Evolutionary conservation across 1,140 invertebrate species (phyloP).

Genomic region (Caenorhabditis brenneri): DNA sequence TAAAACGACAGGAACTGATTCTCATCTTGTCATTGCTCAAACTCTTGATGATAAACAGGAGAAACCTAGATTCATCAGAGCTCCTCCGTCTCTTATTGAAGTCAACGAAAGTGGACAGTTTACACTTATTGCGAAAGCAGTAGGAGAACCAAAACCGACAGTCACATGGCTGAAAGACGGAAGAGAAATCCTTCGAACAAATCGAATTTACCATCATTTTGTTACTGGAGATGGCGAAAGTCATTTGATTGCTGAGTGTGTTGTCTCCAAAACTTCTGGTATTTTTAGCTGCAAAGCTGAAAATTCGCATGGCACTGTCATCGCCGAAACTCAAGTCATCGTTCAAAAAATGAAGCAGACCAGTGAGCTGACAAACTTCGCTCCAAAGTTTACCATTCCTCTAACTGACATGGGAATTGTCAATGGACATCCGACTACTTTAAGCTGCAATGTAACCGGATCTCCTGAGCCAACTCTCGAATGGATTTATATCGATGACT

Average conservation of each 20-base stretch:
- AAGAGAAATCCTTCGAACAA: constrained; percentile 54
- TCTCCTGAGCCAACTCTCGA: constrained; percentile 56
- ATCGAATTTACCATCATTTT: constrained; percentile 49
- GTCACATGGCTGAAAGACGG: constrained; percentile 56
- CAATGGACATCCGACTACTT: constrained; percentile 55
- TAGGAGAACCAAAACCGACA: constrained; percentile 56
- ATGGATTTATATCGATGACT: constrained; percentile 59
- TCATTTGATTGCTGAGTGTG: constrained; percentile 57
- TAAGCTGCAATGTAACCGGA: constrained; percentile 56
- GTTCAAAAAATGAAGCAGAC: constrained; percentile 41
- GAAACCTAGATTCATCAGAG: constrained; percentile 55
- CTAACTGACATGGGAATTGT: constrained; percentile 57
- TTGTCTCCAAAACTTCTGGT: constrained; percentile 58
- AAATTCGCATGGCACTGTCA: constrained; percentile 53
- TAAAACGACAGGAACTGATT: constrained; percentile 56
- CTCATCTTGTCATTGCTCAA: constrained; percentile 60
- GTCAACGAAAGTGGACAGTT: constrained; percentile 57
- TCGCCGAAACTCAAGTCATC: constrained; percentile 53
- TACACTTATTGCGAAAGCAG: constrained; percentile 55
- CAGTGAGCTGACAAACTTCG: not conserved
- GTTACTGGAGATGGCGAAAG: constrained; percentile 58
- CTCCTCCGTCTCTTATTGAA: constrained; percentile 50
- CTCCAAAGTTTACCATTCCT: constrained; percentile 53
- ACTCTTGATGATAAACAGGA: constrained; percentile 34
- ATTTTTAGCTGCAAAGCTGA: constrained; percentile 59